Percentiles rank a stretch among this genome's conserved stretches.
These are phyloP conservation scores for Montipora cactus DNA, from an alignment of 64 coral and sea anemone genomes.

Conservation along the genomic window DNA sequence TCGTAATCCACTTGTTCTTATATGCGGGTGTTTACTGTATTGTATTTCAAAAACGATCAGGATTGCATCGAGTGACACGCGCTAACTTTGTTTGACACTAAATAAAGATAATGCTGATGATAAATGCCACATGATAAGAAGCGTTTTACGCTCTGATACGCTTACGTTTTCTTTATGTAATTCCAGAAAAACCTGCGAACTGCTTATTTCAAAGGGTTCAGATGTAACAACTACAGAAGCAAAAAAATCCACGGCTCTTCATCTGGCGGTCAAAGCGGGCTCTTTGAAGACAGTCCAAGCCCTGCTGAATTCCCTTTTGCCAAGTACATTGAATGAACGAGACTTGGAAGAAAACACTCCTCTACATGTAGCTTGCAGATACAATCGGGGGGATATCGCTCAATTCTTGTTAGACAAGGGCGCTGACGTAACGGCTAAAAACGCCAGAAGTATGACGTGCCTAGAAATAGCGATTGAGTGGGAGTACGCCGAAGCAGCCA, in stretches of 20 bases:
- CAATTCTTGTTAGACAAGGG: conserved; percentile 31
- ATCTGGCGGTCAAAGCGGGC: conserved; percentile 8
- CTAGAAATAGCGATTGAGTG: conserved; percentile 85
- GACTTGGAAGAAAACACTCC: conserved; percentile 2
- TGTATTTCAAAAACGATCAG: too few species aligned
- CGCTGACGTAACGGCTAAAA: conserved; percentile 44
- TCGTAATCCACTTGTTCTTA: too few species aligned
- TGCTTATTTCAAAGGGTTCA: conserved; percentile 20
- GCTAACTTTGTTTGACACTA: too few species aligned
- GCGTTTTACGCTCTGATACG: background rate
- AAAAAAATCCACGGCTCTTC: conserved; percentile 34
- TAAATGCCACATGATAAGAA: too few species aligned
- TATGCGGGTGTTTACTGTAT: too few species aligned
- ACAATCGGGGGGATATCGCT: conserved; percentile 13
- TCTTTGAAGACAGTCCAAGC: background rate
- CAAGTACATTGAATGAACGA: conserved; percentile 7
- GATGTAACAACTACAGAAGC: background rate
- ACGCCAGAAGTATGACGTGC: conserved; percentile 56
- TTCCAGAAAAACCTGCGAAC: conserved; percentile 48
- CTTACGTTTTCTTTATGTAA: background rate
- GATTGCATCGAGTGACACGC: too few species aligned
- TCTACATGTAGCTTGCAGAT: conserved; percentile 43
- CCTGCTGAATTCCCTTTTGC: background rate
- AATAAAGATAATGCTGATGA: too few species aligned
- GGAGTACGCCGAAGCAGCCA: conserved; percentile 65